Evolutionary conservation across 2,113 vertebrate genomes (phyloP), one percentile per base, ranked within the genome.

Genomic region (Prionailurus bengalensis): DNA sequence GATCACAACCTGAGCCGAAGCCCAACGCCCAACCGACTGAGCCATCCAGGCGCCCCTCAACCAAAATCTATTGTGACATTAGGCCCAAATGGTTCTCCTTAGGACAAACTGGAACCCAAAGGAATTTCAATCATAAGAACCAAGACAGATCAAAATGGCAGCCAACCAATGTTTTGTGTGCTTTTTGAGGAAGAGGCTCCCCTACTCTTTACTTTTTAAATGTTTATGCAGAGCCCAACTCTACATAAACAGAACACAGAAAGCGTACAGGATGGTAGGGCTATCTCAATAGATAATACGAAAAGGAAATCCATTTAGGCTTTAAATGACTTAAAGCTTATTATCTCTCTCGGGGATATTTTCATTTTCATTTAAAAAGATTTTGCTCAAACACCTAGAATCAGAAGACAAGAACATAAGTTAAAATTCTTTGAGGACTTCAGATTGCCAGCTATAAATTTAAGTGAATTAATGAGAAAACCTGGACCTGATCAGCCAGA

Each of bases 301-400:
- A 81, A 89, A 91, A 55, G 61, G 25, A 94, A 91, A 95, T 68
- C 33, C 48, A 74, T 12, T 73, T 27, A 90, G 53, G 16, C 39
- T 94, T 86, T 63, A 82, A 91, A 58, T 58, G 36, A 90, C 51
- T n/a, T 51, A 97, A 89, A 90, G 55, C 27, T 27, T 78, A 27
- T 55, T 86, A 16, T 80, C 53, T 81, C 29, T 91, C 78, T 80
- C 74, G 76, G 70, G 29, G 17, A 66, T 94, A 61, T 76, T 93
- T 93, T 94, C 63, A 61, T 70, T 93, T 93, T 92, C 53, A 94
- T 55, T 93, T 73, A 65, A 90, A 97, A 94, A 93, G 65, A 83
- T 19, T 89, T 33, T 79, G 63, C 68, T 65, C 48, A 83, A 95
- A 58, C 27, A 91, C 39, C 71, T 70, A 61, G 66, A 53, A 58